Percentiles rank a stretch among this genome's conserved stretches.
These are phyloP conservation scores for Anthopleura sola DNA, from an alignment of 64 coral and sea anemone genomes.

Conservation along the genomic window DNA sequence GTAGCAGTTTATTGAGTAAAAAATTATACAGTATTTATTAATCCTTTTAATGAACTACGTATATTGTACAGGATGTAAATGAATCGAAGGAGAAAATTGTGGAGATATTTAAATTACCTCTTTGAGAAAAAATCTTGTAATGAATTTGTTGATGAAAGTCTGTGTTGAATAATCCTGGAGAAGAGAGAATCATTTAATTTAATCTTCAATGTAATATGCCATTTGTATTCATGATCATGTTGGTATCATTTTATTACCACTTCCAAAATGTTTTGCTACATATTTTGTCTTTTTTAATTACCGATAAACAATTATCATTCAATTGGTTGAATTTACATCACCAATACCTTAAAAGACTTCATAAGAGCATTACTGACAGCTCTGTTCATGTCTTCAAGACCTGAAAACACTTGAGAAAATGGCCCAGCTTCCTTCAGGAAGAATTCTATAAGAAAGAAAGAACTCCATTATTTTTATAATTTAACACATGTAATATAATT, in stretches of 20 bases:
- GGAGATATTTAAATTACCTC: conserved; percentile 38
- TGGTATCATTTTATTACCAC: too few species aligned
- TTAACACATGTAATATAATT: too few species aligned
- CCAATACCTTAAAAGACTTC: conserved; percentile 68
- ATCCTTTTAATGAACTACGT: too few species aligned
- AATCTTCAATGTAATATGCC: neutral
- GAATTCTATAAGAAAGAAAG: conserved; percentile 42
- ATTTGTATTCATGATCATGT: neutral
- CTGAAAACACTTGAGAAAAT: conserved; percentile 72
- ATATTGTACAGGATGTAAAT: too few species aligned
- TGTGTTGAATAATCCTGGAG: conserved; percentile 49
- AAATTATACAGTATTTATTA: too few species aligned
- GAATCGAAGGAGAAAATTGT: too few species aligned
- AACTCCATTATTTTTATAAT: too few species aligned
- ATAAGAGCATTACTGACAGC: conserved; percentile 79
- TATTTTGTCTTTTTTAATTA: too few species aligned
- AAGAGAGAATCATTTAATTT: neutral
- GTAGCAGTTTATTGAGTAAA: too few species aligned
- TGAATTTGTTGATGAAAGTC: conserved; percentile 73
- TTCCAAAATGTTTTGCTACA: too few species aligned
- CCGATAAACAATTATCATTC: too few species aligned
- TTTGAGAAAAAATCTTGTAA: conserved; percentile 72
- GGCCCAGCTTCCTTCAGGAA: conserved; percentile 79
- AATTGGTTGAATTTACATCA: too few species aligned
- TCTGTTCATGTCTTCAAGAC: conserved; percentile 73